Base-by-base conservation (phyloP, 2,113 vertebrate genomes). In the Ahaetulla prasina region DNA sequence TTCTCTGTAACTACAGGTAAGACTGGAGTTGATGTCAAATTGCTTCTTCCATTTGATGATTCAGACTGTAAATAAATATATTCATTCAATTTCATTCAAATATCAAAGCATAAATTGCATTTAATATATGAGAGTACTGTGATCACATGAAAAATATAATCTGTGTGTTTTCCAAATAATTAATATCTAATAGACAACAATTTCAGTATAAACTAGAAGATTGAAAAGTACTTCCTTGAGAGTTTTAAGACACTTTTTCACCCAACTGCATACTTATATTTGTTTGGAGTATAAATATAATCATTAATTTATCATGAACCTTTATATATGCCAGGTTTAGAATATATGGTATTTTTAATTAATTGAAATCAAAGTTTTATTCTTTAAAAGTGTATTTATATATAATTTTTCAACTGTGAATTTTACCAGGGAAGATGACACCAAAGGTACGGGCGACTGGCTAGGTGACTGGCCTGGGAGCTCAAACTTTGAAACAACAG, bases 401-500 rank as follows among this genome's bases (percentile, higher is more conserved):
- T 39, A 85, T 20, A 85, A 89, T 47, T 30, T 87, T 45, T 6
- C n/a, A 86, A 23, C 74, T 8, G 0, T 92, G 54, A 93, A 97
- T 98, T 80, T 97, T 97, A 99, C 99, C 97, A 99, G 93, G 88
- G 97, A 68, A 68, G 89, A 97, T 96, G 98, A 98, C 97, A 99
- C 97, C 93, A 98, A 95, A 89, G 96, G 80, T 60, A 95, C 91
- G 74, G 97, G 97, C 91, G 95, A 97, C 93, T 96, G 95, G 92
- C 94, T 94, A 89, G 98, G 96, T 88, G 97, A 97, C 94, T 99
- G 99, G 94, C 99, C 98, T 8, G 99, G 98, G 93, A 99, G 97
- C 91, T 99, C 99, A 96, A 99, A 99, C 96, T 99, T 99, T 8
- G 99, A 99, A 93, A 99, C 99, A 92, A 99, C 99, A 0, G 99